Evolutionary conservation across 2,888 invertebrate genomes (phyloP), one percentile per base, ranked within the genome.

Genomic region (Lithophane leautieri): DNA sequence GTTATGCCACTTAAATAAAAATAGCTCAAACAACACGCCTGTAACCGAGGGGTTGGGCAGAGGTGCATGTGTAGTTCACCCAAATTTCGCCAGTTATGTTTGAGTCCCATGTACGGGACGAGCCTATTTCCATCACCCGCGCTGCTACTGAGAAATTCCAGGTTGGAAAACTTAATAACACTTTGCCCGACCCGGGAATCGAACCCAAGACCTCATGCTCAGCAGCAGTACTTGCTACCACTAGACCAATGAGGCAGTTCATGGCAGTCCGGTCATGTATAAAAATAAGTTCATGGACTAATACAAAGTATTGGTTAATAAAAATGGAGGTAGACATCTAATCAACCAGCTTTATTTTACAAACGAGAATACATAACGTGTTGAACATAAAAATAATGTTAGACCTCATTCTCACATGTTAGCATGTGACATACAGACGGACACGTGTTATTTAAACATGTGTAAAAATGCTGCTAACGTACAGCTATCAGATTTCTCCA

Each of bases 401-500:
- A 52, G 70, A 72, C 78, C 79, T 76, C 77, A 76, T 86, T 87
- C 79, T 66, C 79, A 82, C 76, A 71, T 70, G 50, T 62, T n/a
- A 56, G 50, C 61, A 70, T 75, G 62, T 74, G 78, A 73, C 73
- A 65, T 34, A 68, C 68, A 73, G 68, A 73, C 16, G 4, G 19
- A 71, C 85, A 82, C 71, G 73, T 74, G 70, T 72, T 74, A 44
- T 68, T 67, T 66, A 60, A 70, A 28, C 82, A 81, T 83, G 77
- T 77, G 78, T 81, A 71, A 80, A 78, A 76, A 73, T 78, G 73
- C 74, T 76, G 56, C 52, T 40, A 65, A 68, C 77, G 78, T 83
- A 75, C 66, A n/a, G 12, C 56, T 66, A 78, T 85, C 83, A 71
- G 73, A 76, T 81, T 80, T 73, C 83, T 73, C 67, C 52, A 42